These are phyloP conservation scores for Gambusia affinis DNA, from an alignment of 2,113 vertebrate species.

Conservation along the genomic window DNA sequence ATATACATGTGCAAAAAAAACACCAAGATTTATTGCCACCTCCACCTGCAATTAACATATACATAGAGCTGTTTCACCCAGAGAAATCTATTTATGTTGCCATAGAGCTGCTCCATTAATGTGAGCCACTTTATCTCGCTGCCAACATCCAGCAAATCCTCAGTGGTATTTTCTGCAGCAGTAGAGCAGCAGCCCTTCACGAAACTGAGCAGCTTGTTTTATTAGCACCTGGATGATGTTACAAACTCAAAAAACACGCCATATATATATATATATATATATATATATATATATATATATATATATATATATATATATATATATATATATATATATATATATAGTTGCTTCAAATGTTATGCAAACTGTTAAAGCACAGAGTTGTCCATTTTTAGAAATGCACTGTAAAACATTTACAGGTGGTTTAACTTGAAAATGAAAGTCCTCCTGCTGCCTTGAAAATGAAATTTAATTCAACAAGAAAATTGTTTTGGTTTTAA, in stretches of 20 bases:
- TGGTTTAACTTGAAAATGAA: too few relatives aligned
- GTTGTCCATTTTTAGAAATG: too few relatives aligned
- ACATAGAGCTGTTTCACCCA: constrained; percentile 1
- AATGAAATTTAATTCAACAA: too few relatives aligned
- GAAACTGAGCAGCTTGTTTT: constrained; percentile 45
- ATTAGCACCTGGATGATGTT: constrained; percentile 60
- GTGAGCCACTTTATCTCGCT: constrained; percentile 19
- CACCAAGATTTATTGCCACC: neutral
- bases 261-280: too few relatives aligned
- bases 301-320: too few relatives aligned
- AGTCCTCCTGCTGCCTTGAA: too few relatives aligned
- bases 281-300: too few relatives aligned
- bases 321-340: too few relatives aligned
- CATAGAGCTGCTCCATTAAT: constrained; percentile 13
- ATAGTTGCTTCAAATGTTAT: neutral
- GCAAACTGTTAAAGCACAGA: too few relatives aligned
- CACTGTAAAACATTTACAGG: too few relatives aligned
- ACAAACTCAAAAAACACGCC: constrained; percentile 42
- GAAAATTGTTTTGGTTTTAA: too few relatives aligned
- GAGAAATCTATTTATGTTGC: constrained; percentile 18
- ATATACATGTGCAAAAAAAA: neutral
- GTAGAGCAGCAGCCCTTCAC: constrained; percentile 48
- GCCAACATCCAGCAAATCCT: constrained; percentile 41
- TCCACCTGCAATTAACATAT: neutral
- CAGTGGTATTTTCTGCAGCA: constrained; percentile 38